Evolutionary conservation across 2,113 vertebrate genomes (phyloP), one percentile per base, ranked within the genome.

Genomic region (Nematolebias whitei): DNA sequence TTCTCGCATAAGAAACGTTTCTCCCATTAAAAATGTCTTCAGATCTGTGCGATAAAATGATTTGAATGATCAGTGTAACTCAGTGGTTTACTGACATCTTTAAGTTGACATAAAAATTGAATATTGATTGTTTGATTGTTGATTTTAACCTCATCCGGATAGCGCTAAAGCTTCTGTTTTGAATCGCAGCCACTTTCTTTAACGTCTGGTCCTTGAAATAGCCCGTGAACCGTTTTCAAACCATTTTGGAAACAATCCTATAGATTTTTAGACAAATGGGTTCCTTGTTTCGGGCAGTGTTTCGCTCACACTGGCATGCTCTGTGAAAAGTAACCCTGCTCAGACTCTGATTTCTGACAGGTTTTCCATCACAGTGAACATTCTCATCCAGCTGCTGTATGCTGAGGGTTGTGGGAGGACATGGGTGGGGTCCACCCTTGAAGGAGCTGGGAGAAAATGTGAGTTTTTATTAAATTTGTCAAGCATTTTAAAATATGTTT

Each of bases 1-100:
- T 24, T 62, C n/a, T 57, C 66, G 54, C 35, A 35, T 22, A 43
- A 38, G 60, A 47, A 63, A 52, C 12, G 29, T 41, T 45, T 4
- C 26, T 14, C 9, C 19, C 60, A 13, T 18, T 29, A 8, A 44
- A 5, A 5, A 9, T 16, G n/a, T 59, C 18, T 11, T 49, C 29
- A 49, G 53, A 38, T 63, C 18, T 38, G 32, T 32, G 16, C 18
- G 23, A 35, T 41, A 47, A 40, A 52, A 32, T 1, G 14, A 55
- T 2, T 5, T 44, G 38, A 15, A 22, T 14, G 19, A 6, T 29
- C 8, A 22, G 26, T 40, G 50, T 24, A 41, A 41, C 2, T 58
- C 35, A 26, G 5, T 45, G 41, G 26, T 29, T 29, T 24, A 18
- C 0, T 2, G 16, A 52, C 3, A 43, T 18, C 4, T 12, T 22